phyloP scores from a whole-genome alignment of 2,888 invertebrate genomes.

The Nowickia ferox region DNA sequence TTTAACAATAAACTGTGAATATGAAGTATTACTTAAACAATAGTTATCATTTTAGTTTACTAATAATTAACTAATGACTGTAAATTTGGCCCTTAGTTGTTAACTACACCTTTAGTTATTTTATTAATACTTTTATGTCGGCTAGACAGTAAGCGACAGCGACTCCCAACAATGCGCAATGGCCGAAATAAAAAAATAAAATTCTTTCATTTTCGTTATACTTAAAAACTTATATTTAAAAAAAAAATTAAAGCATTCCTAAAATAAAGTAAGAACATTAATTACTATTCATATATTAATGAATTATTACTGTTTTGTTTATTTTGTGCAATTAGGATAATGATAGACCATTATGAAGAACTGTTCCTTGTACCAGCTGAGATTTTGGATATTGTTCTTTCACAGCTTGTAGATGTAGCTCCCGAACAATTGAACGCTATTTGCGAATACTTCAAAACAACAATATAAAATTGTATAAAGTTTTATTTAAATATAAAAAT shows the following conservation, averaged over 20 bases:
- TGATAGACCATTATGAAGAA: slow-evolving; percentile 89
- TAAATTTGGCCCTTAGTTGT: no score
- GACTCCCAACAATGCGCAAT: no score
- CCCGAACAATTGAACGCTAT: slow-evolving; percentile 91
- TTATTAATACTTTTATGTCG: no score
- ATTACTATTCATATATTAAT: neutral
- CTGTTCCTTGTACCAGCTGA: slow-evolving; percentile 91
- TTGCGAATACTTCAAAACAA: slow-evolving; percentile 79
- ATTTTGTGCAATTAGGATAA: slow-evolving; percentile 80
- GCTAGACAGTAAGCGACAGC: no score
- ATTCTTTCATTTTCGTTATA: no score
- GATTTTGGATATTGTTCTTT: slow-evolving; percentile 92
- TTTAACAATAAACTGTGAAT: no score
- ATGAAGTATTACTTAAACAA: no score
- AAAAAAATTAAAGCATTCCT: neutral
- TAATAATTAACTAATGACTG: no score
- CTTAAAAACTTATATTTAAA: no score
- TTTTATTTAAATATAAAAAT: slow-evolving; percentile 1
- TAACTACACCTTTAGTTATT: no score
- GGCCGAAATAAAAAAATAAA: no score
- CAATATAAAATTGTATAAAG: slow-evolving; percentile 5
- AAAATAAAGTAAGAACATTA: neutral
- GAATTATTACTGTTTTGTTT: neutral
- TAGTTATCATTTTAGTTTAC: no score
- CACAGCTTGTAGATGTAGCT: slow-evolving; percentile 92